A percentile compares a stretch with the other conserved stretches of the same genome.
phyloP scores from a whole-genome alignment of 2,797 vertebrate species.

The Myotis pilosus region DNA sequence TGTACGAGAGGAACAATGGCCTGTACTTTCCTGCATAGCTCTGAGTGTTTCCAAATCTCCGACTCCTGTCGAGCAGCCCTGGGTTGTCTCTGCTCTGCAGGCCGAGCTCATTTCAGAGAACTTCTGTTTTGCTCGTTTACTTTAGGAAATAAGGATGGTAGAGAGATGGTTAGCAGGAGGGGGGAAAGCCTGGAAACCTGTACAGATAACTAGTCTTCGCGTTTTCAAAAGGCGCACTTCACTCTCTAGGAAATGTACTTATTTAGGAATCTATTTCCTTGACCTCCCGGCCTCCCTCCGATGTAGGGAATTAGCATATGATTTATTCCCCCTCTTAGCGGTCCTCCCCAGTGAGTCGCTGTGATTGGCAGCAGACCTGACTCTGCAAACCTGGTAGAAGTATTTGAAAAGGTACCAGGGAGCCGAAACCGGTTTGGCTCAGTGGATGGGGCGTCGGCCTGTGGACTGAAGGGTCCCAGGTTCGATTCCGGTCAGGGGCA shows the following conservation, averaged over 20 bases:
- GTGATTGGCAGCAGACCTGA: conserved; percentile 47
- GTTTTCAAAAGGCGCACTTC: conserved; percentile 8
- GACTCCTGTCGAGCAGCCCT: conserved; percentile 55
- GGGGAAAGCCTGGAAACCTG: neutral
- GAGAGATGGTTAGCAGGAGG: conserved; percentile 8
- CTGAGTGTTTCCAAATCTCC: neutral
- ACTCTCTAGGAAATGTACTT: conserved; percentile 28
- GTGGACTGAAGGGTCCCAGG: too few species aligned
- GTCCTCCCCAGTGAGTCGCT: neutral
- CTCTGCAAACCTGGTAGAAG: conserved; percentile 54
- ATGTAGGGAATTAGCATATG: conserved; percentile 1
- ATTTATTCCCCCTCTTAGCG: conserved; percentile 35
- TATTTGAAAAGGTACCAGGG: conserved; percentile 42
- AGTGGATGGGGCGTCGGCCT: too few species aligned
- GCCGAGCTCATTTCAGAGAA: conserved; percentile 73
- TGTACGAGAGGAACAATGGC: neutral
- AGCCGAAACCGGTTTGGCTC: too few species aligned
- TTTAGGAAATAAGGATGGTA: conserved; percentile 71
- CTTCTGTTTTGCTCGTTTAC: conserved; percentile 71
- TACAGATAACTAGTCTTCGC: conserved; percentile 53
- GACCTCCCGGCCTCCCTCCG: neutral
- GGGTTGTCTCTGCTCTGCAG: conserved; percentile 47
- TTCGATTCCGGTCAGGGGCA: too few species aligned
- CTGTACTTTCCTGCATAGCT: neutral
- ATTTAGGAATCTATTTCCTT: conserved; percentile 21